These are phyloP conservation scores for Thaumatotibia leucotreta DNA, from an alignment of 1,140 invertebrate genomes.

Conservation along the genomic window DNA sequence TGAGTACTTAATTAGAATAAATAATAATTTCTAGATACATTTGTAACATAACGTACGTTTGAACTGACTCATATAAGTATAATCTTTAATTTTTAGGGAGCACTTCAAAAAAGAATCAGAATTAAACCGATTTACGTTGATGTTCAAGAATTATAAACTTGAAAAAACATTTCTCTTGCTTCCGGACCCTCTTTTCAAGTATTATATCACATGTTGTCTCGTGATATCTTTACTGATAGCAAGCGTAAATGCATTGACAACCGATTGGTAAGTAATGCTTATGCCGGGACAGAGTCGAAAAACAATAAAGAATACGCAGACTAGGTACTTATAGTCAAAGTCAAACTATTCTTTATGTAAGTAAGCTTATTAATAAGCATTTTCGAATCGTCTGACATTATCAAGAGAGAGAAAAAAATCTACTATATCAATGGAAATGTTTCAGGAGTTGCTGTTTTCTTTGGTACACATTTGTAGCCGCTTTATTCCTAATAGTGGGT, in stretches of 20 bases:
- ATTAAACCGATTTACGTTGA: conserved; percentile 61
- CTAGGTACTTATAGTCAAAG: no score
- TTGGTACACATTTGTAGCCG: conserved; percentile 72
- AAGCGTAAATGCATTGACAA: conserved; percentile 59
- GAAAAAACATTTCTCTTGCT: conserved; percentile 83
- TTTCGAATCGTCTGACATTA: no score
- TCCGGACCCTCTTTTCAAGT: conserved; percentile 89
- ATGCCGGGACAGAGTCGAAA: background rate
- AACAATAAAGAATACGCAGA: no score
- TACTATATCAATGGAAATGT: conserved; percentile 35
- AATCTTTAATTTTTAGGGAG: conserved; percentile 48
- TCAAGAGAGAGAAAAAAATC: no score
- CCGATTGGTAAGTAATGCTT: conserved; percentile 52
- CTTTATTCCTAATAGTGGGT: conserved; percentile 62
- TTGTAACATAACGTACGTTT: no score
- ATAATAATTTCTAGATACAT: no score
- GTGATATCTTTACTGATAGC: conserved; percentile 78
- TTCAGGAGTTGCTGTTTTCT: conserved; percentile 67
- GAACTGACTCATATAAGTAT: background rate
- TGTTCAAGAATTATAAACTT: conserved; percentile 69
- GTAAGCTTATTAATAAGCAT: no score
- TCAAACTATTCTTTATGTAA: no score
- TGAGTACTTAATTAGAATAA: no score
- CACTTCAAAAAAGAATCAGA: conserved; percentile 60
- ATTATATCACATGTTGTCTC: conserved; percentile 82